phyloP scores from a whole-genome alignment of 2,797 vertebrate genomes.

The Salmo trutta region DNA sequence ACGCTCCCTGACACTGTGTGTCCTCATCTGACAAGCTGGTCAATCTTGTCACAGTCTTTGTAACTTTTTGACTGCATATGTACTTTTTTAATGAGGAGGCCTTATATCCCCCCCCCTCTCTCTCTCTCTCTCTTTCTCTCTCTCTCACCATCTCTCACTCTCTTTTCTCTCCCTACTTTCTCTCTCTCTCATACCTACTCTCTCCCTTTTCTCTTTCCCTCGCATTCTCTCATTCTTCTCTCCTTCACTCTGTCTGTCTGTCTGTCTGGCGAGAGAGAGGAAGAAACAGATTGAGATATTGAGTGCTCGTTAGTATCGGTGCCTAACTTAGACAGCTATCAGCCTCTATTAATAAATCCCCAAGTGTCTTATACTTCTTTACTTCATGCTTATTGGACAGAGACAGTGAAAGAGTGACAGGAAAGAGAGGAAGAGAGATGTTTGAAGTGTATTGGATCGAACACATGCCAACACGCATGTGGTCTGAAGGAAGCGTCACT shows the following conservation, averaged over 20 bases:
- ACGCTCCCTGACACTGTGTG: constrained; percentile 23
- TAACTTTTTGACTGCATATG: constrained; percentile 45
- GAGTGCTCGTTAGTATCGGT: constrained; percentile 7
- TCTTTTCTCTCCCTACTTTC: too few relatives aligned
- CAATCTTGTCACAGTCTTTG: constrained; percentile 46
- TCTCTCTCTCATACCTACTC: too few relatives aligned
- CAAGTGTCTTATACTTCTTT: neutral
- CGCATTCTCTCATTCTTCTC: neutral
- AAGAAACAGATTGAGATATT: neutral
- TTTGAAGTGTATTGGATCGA: too few relatives aligned
- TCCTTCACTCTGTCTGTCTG: too few relatives aligned
- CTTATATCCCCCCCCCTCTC: constrained; percentile 4
- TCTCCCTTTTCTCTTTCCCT: constrained; percentile 2
- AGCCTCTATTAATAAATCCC: neutral
- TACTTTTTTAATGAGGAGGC: constrained; percentile 56
- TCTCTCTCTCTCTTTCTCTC: too few relatives aligned
- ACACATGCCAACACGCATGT: too few relatives aligned
- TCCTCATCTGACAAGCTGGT: constrained; percentile 41
- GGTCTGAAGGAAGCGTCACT: neutral
- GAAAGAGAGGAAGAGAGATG: too few relatives aligned
- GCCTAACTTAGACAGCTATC: neutral
- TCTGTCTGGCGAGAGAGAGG: neutral
- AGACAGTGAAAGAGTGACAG: too few relatives aligned
- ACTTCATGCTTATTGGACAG: neutral
- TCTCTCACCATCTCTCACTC: too few relatives aligned